Conservation (phyloP, 2,888 invertebrate genomes). For the Eucera pruinosa region DNA sequence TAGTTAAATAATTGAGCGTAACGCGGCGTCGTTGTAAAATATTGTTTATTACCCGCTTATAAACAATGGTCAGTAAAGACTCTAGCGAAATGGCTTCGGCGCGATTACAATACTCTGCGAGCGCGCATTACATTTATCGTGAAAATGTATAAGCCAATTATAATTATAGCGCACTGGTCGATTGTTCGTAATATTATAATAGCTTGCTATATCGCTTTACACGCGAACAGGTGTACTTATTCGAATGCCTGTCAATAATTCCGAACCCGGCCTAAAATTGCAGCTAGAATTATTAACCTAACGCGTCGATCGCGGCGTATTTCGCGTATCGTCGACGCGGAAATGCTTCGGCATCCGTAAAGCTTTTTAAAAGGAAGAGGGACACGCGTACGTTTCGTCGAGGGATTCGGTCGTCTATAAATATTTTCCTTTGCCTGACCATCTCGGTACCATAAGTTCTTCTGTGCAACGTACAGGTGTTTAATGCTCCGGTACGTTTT, state of each 20-base stretch:
- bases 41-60: conserved; percentile 70
- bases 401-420: conserved; percentile 13
- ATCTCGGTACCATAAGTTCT: background rate
- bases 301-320: conserved; percentile 30
- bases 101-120: conserved; percentile 59
- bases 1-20: conserved; percentile 42
- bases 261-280: conserved; percentile 4
- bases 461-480: conserved; percentile 41
- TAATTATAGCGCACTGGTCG: conserved; percentile 62
- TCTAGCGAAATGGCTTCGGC: conserved; percentile 57
- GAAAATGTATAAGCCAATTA: conserved; percentile 68
- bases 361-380: conserved; percentile 5
- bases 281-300: conserved; percentile 34
- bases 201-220: conserved; percentile 52
- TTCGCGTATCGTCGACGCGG: background rate
- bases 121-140: conserved; percentile 69
- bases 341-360: conserved; percentile 7
- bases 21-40: conserved; percentile 51
- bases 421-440: background rate
- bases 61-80: conserved; percentile 74
- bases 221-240: conserved; percentile 36
- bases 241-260: conserved; percentile 46
- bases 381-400: conserved; percentile 3
- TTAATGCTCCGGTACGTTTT: conserved; percentile 35
- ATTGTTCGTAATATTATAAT: conserved; percentile 64